Conservation (phyloP, 2,113 vertebrate genomes). For the Empidonax alnorum region DNA sequence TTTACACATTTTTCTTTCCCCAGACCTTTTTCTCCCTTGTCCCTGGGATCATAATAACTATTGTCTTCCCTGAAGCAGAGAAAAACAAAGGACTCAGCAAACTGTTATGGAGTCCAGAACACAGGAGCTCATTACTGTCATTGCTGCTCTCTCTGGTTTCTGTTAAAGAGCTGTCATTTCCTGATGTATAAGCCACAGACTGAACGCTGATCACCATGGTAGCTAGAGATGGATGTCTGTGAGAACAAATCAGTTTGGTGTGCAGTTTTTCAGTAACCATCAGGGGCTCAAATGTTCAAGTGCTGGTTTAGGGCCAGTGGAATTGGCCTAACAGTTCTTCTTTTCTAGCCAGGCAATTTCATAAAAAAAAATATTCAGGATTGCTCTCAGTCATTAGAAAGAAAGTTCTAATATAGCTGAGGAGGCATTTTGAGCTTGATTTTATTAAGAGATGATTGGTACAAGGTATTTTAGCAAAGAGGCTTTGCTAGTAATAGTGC, state of each 20-base stretch:
- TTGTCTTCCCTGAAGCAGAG: not conserved
- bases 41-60: not conserved
- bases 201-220: not conserved
- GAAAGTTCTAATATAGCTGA: not conserved
- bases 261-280: not conserved
- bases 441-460: not conserved
- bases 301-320: not conserved
- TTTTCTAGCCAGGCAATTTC: not conserved
- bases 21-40: not conserved
- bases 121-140: not conserved
- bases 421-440: not conserved
- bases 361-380: not conserved
- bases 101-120: not conserved
- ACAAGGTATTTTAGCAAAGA: not conserved
- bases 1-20: not conserved
- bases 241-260: not conserved
- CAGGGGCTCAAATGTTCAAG: not conserved
- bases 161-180: not conserved
- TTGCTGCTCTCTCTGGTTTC: not conserved
- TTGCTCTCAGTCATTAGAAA: not conserved
- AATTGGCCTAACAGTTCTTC: not conserved
- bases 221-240: not conserved
- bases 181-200: not conserved
- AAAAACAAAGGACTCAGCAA: not conserved
- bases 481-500: not conserved